Evolutionary conservation across 2,113 vertebrate species (phyloP).

Genomic region (Cricetomys ansorgei): DNA sequence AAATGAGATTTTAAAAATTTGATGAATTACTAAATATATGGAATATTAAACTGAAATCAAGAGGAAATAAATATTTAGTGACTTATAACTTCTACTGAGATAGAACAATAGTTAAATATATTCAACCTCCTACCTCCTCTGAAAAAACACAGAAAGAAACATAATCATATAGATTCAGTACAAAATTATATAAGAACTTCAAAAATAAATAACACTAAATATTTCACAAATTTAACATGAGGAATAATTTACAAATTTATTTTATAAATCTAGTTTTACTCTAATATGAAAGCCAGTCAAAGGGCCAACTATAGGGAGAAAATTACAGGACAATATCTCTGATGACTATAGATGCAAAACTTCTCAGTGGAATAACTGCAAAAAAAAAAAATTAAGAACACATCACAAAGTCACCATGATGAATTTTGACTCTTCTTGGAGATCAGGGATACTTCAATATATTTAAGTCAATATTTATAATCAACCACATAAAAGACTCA

Average conservation of each 20-base stretch:
- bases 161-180: neutral
- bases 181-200: neutral
- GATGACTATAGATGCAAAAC: too few species aligned
- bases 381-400: neutral
- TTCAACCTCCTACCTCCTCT: too few species aligned
- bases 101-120: neutral
- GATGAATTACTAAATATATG: neutral
- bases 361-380: neutral
- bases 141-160: neutral
- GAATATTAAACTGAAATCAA: neutral
- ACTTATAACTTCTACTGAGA: neutral
- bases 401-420: neutral
- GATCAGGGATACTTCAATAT: neutral
- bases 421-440: neutral
- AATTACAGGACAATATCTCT: neutral
- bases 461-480: neutral
- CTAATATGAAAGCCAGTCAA: neutral
- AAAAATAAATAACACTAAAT: neutral
- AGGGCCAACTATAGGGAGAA: neutral
- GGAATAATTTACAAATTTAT: neutral
- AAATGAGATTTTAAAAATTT: neutral
- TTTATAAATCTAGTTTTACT: neutral
- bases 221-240: neutral
- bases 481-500: neutral
- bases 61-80: neutral